A percentile compares a stretch with the other conserved stretches of the same genome.
These are phyloP conservation scores for Drosophila takahashii DNA, from an alignment of 1,140 invertebrate species.

Conservation along the genomic window DNA sequence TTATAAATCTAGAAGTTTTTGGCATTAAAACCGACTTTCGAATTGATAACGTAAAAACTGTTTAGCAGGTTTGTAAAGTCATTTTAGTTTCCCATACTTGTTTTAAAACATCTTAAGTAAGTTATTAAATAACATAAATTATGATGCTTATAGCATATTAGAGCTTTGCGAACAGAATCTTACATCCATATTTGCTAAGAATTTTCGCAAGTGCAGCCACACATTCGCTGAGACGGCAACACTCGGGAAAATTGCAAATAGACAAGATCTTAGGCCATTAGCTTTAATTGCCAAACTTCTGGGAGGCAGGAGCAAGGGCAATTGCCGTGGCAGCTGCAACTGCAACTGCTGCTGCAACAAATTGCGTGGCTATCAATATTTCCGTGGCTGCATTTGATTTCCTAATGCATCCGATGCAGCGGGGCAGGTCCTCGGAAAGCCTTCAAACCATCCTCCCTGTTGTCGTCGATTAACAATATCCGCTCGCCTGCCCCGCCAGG, in stretches of 20 bases:
- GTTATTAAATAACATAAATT: neutral
- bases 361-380: slow-evolving; percentile 70
- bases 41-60: too few relatives aligned
- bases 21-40: too few relatives aligned
- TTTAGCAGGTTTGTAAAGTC: too few relatives aligned
- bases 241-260: slow-evolving; percentile 50
- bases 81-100: too few relatives aligned
- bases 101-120: neutral
- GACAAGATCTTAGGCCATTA: slow-evolving; percentile 61
- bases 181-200: neutral
- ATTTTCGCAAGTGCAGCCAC: slow-evolving; percentile 13
- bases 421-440: neutral
- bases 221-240: slow-evolving; percentile 28
- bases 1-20: too few relatives aligned
- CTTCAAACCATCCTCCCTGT: slow-evolving; percentile 1
- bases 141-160: neutral
- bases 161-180: neutral
- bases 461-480: slow-evolving; percentile 64
- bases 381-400: slow-evolving; percentile 73
- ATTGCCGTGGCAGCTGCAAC: slow-evolving; percentile 25
- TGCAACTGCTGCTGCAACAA: slow-evolving; percentile 65
- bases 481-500: slow-evolving; percentile 22
- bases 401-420: slow-evolving; percentile 64
- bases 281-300: slow-evolving; percentile 67
- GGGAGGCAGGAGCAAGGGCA: slow-evolving; percentile 33